These are phyloP conservation scores for Drosophila mercatorum DNA, from an alignment of 2,888 invertebrate species.

Conservation along the genomic window DNA sequence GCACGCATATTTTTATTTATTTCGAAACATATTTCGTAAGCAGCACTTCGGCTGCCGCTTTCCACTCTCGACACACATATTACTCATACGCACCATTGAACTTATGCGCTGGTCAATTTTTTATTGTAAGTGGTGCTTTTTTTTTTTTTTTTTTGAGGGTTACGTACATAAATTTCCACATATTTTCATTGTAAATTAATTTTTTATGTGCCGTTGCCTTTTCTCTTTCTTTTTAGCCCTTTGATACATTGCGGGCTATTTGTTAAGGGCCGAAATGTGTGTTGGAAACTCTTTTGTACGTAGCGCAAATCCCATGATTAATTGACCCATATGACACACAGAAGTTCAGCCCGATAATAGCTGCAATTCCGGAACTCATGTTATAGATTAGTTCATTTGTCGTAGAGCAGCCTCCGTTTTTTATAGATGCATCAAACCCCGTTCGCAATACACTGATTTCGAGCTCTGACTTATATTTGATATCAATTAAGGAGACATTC, in stretches of 20 bases:
- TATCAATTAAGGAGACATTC: slow-evolving; percentile 37
- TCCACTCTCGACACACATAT: slow-evolving; percentile 32
- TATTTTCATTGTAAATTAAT: slow-evolving; percentile 72
- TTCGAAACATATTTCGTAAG: slow-evolving; percentile 62
- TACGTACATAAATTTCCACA: slow-evolving; percentile 59
- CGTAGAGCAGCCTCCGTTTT: slow-evolving; percentile 10
- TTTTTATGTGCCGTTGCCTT: slow-evolving; percentile 36
- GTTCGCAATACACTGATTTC: slow-evolving; percentile 18
- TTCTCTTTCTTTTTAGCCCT: slow-evolving; percentile 10
- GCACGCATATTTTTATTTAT: slow-evolving; percentile 63
- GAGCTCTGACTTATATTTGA: slow-evolving; percentile 18
- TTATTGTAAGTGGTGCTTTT: slow-evolving; percentile 38
- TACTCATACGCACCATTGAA: slow-evolving; percentile 69
- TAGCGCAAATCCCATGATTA: slow-evolving; percentile 55
- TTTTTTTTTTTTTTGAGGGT: slow-evolving; percentile 7
- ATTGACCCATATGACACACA: slow-evolving; percentile 50
- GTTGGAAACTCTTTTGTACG: slow-evolving; percentile 16
- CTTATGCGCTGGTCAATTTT: slow-evolving; percentile 73
- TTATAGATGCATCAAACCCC: background rate
- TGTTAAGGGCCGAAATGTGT: slow-evolving; percentile 36
- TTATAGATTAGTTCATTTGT: slow-evolving; percentile 45
- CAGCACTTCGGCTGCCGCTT: slow-evolving; percentile 25
- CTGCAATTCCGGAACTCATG: slow-evolving; percentile 28
- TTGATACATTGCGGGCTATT: slow-evolving; percentile 58
- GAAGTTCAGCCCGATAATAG: slow-evolving; percentile 33